Conservation (phyloP, 2,797 vertebrate species). For the Macropus fuliginosus region DNA sequence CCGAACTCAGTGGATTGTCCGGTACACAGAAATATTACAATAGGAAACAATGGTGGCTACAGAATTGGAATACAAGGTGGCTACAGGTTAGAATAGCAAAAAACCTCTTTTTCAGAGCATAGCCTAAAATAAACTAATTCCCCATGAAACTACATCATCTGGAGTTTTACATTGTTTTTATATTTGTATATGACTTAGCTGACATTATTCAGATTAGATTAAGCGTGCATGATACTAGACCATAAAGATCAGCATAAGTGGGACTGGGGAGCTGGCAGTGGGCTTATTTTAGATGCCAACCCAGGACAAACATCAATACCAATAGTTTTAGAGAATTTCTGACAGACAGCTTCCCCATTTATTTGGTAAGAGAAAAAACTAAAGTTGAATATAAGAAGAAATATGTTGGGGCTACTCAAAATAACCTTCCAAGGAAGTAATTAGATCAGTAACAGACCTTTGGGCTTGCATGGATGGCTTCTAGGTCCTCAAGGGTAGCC, state of each 20-base stretch:
- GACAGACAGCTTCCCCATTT: not conserved
- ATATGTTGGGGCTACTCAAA: constrained; percentile 1
- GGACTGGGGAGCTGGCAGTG: not conserved
- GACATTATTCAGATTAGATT: not conserved
- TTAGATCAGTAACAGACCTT: constrained; percentile 20
- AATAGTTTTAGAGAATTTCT: not conserved
- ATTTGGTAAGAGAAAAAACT: not conserved
- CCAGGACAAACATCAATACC: not conserved
- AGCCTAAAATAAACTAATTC: not conserved
- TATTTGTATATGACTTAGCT: not conserved
- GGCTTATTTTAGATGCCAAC: not conserved
- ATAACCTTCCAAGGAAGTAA: constrained; percentile 24
- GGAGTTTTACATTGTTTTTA: not conserved
- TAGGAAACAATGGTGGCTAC: not conserved
- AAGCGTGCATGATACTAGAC: not conserved
- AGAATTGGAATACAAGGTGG: not conserved
- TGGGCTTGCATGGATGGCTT: not conserved
- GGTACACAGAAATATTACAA: not conserved
- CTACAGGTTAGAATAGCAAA: not conserved
- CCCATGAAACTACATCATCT: not conserved
- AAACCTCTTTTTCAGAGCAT: not conserved
- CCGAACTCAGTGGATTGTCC: constrained; percentile 70
- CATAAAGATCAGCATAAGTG: not conserved
- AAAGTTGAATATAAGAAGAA: constrained; percentile 24
- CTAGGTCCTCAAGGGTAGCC: too few species aligned